A percentile compares a stretch with the other conserved stretches of the same genome.
phyloP scores from a whole-genome alignment of 2,888 invertebrate species.

The Caenorhabditis doughertyi region DNA sequence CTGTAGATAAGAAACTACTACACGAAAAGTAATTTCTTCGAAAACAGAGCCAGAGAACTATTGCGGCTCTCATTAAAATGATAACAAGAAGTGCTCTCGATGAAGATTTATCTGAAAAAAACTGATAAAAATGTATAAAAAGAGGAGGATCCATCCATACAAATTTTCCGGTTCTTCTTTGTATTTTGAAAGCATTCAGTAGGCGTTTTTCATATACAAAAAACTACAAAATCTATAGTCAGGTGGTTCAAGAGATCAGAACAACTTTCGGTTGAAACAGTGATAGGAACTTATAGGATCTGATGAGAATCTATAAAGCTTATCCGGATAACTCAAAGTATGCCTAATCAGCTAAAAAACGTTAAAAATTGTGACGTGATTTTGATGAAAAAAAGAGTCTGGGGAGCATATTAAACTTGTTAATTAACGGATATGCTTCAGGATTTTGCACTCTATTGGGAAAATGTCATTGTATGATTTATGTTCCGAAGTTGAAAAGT shows the following conservation, averaged over 20 bases:
- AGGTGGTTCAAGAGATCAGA: slow-evolving; percentile 4
- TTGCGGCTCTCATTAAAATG: too few species aligned
- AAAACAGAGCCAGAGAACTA: too few species aligned
- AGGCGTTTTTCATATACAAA: background rate
- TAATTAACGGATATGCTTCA: background rate
- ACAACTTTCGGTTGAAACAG: background rate
- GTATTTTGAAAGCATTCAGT: slow-evolving; percentile 4
- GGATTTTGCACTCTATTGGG: background rate
- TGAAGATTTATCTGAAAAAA: too few species aligned
- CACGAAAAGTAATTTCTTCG: too few species aligned
- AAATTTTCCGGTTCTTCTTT: slow-evolving; percentile 5
- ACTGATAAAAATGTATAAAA: background rate
- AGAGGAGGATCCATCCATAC: background rate
- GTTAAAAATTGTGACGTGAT: background rate
- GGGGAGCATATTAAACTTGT: background rate
- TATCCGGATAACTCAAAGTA: background rate
- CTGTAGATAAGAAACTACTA: too few species aligned
- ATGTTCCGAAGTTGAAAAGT: too few species aligned
- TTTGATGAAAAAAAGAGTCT: background rate
- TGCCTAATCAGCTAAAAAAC: background rate
- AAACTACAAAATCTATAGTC: background rate
- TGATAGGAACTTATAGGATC: background rate
- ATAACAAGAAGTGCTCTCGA: too few species aligned
- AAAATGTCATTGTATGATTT: too few species aligned
- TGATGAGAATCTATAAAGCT: background rate